Conservation (phyloP, 2,888 invertebrate genomes). For the Cephus pulcher region DNA sequence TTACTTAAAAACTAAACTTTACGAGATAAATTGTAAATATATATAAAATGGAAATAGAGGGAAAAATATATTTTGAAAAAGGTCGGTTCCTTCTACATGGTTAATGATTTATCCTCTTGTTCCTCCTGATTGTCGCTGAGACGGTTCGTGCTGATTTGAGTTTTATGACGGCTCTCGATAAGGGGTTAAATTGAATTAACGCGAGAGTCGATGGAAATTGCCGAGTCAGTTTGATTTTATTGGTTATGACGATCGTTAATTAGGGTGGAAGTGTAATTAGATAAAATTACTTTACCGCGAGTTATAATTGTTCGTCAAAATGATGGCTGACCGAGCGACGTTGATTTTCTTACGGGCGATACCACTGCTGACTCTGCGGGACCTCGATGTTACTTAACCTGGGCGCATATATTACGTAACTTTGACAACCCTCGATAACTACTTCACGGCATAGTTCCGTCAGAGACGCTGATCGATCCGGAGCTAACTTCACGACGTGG, state of each 20-base stretch:
- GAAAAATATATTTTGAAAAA: constrained; percentile 11
- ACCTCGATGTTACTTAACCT: not conserved
- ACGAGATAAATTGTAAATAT: constrained; percentile 23
- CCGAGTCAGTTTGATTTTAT: not conserved
- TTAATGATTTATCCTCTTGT: not conserved
- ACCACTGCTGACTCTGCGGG: not conserved
- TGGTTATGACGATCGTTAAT: not conserved
- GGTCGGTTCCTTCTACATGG: not conserved
- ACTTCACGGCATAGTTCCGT: not conserved
- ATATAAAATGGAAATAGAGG: constrained; percentile 17
- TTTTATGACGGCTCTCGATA: not conserved
- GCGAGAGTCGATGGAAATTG: too few relatives aligned
- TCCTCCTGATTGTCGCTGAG: too few relatives aligned
- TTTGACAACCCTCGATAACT: not conserved
- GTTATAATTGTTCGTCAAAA: not conserved
- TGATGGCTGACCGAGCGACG: not conserved
- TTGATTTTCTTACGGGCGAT: not conserved
- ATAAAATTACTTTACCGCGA: not conserved
- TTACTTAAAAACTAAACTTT: constrained; percentile 5
- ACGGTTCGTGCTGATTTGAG: not conserved
- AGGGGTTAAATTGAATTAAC: too few relatives aligned
- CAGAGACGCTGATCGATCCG: not conserved
- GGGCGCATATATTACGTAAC: not conserved
- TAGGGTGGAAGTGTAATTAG: not conserved
- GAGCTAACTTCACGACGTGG: not conserved